Conservation (phyloP, 2,888 invertebrate genomes). For the Watsonalla cultraria region DNA sequence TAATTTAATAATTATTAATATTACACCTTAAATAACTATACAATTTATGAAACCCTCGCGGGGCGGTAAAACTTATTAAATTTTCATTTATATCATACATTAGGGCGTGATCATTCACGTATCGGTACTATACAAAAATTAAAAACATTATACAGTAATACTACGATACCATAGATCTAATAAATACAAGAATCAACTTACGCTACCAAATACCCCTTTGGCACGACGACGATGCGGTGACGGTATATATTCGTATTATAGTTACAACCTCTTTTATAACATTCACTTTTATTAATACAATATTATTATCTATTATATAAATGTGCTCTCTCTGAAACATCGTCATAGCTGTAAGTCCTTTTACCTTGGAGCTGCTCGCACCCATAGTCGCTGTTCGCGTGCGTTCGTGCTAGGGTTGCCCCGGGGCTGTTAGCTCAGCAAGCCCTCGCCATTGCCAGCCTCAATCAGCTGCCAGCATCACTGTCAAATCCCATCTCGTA, state of each 20-base stretch:
- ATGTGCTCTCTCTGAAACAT: slow-evolving; percentile 63
- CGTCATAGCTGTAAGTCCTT: slow-evolving; percentile 23
- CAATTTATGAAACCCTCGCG: slow-evolving; percentile 52
- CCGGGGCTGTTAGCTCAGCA: no score
- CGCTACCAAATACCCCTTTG: slow-evolving; percentile 58
- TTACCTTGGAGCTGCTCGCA: not conserved
- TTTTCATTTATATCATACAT: slow-evolving; percentile 62
- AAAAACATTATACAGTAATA: slow-evolving; percentile 74
- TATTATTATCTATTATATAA: slow-evolving; percentile 61
- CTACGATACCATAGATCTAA: slow-evolving; percentile 72
- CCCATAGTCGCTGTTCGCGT: not conserved
- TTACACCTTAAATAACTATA: slow-evolving; percentile 71
- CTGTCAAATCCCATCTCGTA: slow-evolving; percentile 8
- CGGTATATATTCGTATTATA: slow-evolving; percentile 68
- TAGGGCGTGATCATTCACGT: slow-evolving; percentile 51
- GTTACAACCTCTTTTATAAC: slow-evolving; percentile 74
- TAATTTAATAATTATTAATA: slow-evolving; percentile 44
- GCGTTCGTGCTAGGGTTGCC: no score
- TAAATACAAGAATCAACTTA: slow-evolving; percentile 75
- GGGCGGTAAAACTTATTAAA: slow-evolving; percentile 62
- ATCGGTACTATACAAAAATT: slow-evolving; percentile 76
- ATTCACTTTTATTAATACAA: slow-evolving; percentile 66
- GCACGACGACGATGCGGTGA: slow-evolving; percentile 51
- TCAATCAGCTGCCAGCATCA: slow-evolving; percentile 4
- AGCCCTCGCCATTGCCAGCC: slow-evolving; percentile 1